Base-by-base conservation (phyloP, 2,797 vertebrate genomes). In the Pseudomugil gertrudae region DNA sequence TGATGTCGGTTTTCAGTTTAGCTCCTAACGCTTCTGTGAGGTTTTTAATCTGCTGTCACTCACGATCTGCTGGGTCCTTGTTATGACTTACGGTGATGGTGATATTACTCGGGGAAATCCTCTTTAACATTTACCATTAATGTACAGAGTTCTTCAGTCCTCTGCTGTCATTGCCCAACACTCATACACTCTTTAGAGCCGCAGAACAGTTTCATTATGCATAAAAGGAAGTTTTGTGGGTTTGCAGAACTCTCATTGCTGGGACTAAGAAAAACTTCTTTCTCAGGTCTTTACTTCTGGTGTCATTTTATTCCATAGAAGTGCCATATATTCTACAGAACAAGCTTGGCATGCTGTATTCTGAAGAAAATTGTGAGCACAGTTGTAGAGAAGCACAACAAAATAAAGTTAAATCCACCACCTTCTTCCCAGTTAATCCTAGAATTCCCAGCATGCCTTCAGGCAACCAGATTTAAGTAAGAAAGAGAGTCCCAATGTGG, bases 221-320 rank as follows among this genome's bases (percentile, higher is more conserved):
- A 40, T 81, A 59, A 77, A 74, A 89, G 85, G 86, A 87, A 83
- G 80, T 79, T 79, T 76, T 87, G 82, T 6, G 60, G 87, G 60
- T 65, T 70, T 54, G 30, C 62, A 66, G 33, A 83, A 70, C 54
- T 69, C 58, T 61, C 69, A 70, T n/a, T 65, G 53, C 68, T 58
- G 64, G 58, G 71, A 71, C n/a, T n/a, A 43, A 50, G 29, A 30
- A 52, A 69, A 45, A 60, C 67, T 7, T 47, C 65, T 65, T 72
- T 72, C 66, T 76, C 75, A 24, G 15, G 24, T 62, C 33, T 72
- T 57, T 51, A 21, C 63, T 57, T 75, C 9, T 21, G 35, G 17
- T 79, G 63, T 56, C 36, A 33, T 7, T 2, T 57, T 36, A 27
- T 50, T 24, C 21, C 66, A 52, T 17, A 32, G 58, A 79, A 26